Base-by-base conservation (phyloP, 92 coral and sea anemone species). In the Diadumene lineata region DNA sequence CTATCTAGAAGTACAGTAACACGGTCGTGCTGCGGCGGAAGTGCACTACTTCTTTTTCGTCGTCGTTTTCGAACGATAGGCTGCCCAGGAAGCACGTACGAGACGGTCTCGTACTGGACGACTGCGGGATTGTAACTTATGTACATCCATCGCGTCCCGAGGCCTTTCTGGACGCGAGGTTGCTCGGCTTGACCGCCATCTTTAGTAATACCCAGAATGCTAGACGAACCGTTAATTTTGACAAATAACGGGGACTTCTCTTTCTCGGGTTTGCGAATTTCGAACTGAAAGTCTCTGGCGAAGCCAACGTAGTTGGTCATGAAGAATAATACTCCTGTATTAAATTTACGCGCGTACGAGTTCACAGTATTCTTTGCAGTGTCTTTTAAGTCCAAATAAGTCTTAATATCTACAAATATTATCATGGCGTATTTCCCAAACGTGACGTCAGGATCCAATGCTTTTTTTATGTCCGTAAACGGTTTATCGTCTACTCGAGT, bases 311-410 rank as follows among this genome's bases (percentile, higher is more conserved):
- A 89, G 26, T 93, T 94, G 0, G 97, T 81, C 62, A 90, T 80
- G 56, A 94, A 94, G 63, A 88, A 84, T 50, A 94, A 29, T 46
- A 88, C 66, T 19, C 98, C 98, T 9, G 86, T 80, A 13, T 81
- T 56, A 68, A 92, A 94, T 71, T 94, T 94, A 76, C 87, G 86
- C 75, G 98, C 88, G 74, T 94, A 94, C 0, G 85, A 84, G 57
- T 72, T 84, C 28, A 92, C 72, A 24, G 78, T 60, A 28, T 88
- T 90, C 18, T 86, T 90, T 15, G 86, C 86, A 24, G 81, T 85
- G 17, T 80, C 93, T 51, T 86, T 94, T n/a, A 94, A 90, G 28
- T 87, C 87, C 22, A 92, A 61, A 65, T 88, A 94, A 0, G 92
- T 79, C 73, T 86, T 83, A 23, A 94, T 84, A 72, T 94, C 97